Evolutionary conservation across 2,797 vertebrate genomes (phyloP).

Genomic region (Clamator glandarius): DNA sequence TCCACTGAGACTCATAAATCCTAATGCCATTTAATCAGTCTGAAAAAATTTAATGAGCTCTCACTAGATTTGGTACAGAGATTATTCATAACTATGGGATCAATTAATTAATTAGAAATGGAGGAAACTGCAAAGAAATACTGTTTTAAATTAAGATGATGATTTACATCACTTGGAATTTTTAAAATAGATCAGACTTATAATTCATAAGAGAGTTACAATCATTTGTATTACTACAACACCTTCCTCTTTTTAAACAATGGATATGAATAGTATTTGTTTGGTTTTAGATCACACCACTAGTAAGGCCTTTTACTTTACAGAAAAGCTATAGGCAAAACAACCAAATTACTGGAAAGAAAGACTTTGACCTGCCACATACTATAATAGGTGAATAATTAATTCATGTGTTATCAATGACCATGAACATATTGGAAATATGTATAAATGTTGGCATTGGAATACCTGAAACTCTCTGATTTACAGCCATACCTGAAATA

Average conservation of each 20-base stretch:
- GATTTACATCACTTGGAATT: conserved; percentile 30
- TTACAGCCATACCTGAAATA: neutral
- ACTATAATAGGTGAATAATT: neutral
- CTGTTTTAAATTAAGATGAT: conserved; percentile 35
- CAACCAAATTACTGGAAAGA: neutral
- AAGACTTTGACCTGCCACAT: neutral
- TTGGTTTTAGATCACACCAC: neutral
- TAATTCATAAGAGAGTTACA: neutral
- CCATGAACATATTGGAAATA: neutral
- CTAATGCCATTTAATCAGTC: conserved; percentile 58
- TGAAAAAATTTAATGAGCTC: conserved; percentile 57
- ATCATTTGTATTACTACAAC: neutral
- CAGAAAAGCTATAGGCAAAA: neutral
- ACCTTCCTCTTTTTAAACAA: neutral
- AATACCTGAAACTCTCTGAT: neutral
- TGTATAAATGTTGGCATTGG: neutral
- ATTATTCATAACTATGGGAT: conserved; percentile 51
- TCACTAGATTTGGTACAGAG: conserved; percentile 44
- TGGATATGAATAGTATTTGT: neutral
- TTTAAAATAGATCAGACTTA: conserved; percentile 13
- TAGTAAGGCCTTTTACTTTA: neutral
- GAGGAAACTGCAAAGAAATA: conserved; percentile 28
- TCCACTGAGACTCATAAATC: conserved; percentile 44
- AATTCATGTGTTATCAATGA: neutral
- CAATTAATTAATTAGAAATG: conserved; percentile 61